Conservation (phyloP, 2,888 invertebrate genomes). For the Nezara viridula region DNA sequence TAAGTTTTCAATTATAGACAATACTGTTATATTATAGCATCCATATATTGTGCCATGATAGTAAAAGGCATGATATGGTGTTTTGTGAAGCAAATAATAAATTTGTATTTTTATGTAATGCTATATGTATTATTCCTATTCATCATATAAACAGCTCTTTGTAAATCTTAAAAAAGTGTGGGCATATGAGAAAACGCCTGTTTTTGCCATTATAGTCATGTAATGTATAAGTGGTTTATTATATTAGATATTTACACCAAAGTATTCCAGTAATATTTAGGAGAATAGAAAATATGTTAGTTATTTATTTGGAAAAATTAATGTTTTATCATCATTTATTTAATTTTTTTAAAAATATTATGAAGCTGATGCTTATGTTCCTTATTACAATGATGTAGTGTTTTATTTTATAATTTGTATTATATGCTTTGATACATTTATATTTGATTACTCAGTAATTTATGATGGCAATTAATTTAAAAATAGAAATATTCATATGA, state of each 20-base stretch:
- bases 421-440: not conserved
- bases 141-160: not conserved
- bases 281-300: slow-evolving; percentile 45
- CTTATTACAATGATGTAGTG: not conserved
- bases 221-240: slow-evolving; percentile 23
- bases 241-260: slow-evolving; percentile 42
- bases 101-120: slow-evolving; percentile 35
- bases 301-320: slow-evolving; percentile 46
- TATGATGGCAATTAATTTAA: not conserved
- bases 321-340: slow-evolving; percentile 18
- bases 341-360: not conserved
- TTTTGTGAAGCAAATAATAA: slow-evolving; percentile 48
- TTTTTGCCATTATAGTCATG: slow-evolving; percentile 46
- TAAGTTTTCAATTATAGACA: slow-evolving; percentile 46
- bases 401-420: not conserved
- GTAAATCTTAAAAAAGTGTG: not conserved
- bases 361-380: slow-evolving; percentile 20
- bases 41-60: slow-evolving; percentile 23
- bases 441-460: not conserved
- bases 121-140: slow-evolving; percentile 13
- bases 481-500: not conserved
- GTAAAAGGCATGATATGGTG: slow-evolving; percentile 33
- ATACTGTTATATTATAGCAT: slow-evolving; percentile 40
- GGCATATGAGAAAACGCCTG: slow-evolving; percentile 11
- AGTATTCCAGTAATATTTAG: slow-evolving; percentile 46